Evolutionary conservation across 2,888 invertebrate genomes (phyloP).

Genomic region (Heteromurus nitidus): DNA sequence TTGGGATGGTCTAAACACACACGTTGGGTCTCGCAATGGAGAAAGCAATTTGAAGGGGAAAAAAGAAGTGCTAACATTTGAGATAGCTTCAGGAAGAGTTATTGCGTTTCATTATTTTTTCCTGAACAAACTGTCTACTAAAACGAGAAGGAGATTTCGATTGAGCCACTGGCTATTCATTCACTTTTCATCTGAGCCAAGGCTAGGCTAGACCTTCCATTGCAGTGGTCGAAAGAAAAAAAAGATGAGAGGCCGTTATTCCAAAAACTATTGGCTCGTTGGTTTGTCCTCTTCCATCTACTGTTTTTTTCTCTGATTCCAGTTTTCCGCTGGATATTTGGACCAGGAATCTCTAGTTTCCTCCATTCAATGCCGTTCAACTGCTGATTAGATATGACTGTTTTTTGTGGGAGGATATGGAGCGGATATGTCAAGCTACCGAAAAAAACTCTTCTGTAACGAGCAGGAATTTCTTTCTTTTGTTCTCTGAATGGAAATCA

Average conservation of each 20-base stretch:
- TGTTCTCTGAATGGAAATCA: not conserved
- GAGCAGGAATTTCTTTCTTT: not conserved
- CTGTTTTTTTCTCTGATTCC: not conserved
- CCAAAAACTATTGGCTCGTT: slow-evolving; percentile 26
- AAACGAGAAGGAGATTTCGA: slow-evolving; percentile 1
- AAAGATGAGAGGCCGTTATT: slow-evolving; percentile 3
- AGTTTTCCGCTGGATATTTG: not conserved
- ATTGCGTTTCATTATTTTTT: slow-evolving; percentile 36
- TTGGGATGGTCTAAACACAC: slow-evolving; percentile 8
- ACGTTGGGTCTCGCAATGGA: not conserved
- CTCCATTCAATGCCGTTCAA: not conserved
- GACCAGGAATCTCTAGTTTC: not conserved
- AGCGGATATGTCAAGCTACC: not conserved
- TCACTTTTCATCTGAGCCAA: slow-evolving; percentile 7
- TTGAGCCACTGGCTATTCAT: slow-evolving; percentile 18
- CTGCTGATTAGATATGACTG: slow-evolving; percentile 9
- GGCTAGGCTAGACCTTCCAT: not conserved
- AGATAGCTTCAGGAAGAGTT: slow-evolving; percentile 46
- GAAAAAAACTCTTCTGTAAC: not conserved
- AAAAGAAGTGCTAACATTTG: slow-evolving; percentile 56
- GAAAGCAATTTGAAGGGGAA: slow-evolving; percentile 36
- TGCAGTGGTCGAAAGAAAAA: not conserved
- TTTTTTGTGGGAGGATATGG: too few species aligned
- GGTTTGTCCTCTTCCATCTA: not conserved
- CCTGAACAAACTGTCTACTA: slow-evolving; percentile 10